Percentiles rank a stretch among this genome's conserved stretches.
Conservation (phyloP, 2,888 invertebrate species). For the Dryococelus australis region DNA sequence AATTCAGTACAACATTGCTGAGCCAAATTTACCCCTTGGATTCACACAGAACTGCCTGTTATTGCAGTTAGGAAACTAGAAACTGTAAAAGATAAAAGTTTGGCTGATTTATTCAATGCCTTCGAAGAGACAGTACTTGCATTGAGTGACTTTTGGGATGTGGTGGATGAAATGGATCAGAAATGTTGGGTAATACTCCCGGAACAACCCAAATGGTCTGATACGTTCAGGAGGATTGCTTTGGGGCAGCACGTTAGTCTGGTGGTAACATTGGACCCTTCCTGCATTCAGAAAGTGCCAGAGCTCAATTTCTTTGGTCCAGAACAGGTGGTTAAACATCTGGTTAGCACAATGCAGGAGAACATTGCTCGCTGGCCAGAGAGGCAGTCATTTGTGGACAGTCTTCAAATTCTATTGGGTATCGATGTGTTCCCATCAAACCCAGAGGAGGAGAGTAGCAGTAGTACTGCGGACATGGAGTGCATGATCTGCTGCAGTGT, state of each 20-base stretch:
- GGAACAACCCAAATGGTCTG: background rate
- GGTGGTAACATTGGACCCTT: conserved; percentile 9
- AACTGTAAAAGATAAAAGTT: background rate
- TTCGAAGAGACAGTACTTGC: background rate
- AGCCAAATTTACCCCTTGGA: background rate
- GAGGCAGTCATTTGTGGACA: background rate
- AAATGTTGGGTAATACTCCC: background rate
- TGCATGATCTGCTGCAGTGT: background rate
- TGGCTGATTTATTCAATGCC: background rate
- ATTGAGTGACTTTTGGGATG: background rate
- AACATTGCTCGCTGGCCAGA: background rate
- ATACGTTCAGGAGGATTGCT: background rate
- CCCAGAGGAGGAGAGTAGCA: background rate
- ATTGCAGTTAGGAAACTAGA: background rate
- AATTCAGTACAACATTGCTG: background rate
- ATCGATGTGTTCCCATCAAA: background rate
- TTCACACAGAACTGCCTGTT: background rate
- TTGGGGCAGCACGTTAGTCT: conserved; percentile 5
- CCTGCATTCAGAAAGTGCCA: background rate
- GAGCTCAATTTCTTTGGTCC: conserved; percentile 16
- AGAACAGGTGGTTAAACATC: background rate
- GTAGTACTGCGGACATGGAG: background rate
- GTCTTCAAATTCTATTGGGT: background rate
- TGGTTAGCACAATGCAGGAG: background rate
- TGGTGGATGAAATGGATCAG: background rate